A percentile compares a stretch with the other conserved stretches of the same genome.
Conservation (phyloP, 2,113 vertebrate genomes). For the Eonycteris spelaea region DNA sequence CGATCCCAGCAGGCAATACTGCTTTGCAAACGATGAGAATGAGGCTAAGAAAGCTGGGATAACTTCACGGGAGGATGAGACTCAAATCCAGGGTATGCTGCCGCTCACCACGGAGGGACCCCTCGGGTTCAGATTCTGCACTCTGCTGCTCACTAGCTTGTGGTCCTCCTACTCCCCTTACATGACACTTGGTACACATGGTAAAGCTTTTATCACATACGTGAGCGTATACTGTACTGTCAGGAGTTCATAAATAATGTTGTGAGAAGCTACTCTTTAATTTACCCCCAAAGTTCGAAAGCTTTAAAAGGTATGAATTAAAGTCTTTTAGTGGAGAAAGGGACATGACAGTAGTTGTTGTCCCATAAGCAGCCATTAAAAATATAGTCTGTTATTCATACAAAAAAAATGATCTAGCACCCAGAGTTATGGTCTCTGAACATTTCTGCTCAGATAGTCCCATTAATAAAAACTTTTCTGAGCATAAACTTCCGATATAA, state of each 20-base stretch:
- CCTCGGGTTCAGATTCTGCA: neutral
- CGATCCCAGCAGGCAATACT: neutral
- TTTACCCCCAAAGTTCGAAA: neutral
- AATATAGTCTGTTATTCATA: neutral
- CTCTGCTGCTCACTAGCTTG: neutral
- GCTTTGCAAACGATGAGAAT: neutral
- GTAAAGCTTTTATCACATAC: neutral
- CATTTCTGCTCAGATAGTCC: neutral
- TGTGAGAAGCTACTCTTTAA: neutral
- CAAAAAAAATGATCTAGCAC: neutral
- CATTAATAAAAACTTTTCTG: neutral
- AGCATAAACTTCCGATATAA: neutral
- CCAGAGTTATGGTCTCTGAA: neutral
- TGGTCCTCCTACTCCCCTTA: neutral
- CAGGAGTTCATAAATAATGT: neutral
- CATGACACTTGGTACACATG: neutral
- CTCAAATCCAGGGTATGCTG: neutral
- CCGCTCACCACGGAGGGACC: neutral
- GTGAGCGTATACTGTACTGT: neutral
- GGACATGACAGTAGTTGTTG: neutral
- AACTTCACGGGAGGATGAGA: neutral
- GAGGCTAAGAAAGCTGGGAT: neutral
- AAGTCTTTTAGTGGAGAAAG: neutral
- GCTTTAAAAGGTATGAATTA: neutral
- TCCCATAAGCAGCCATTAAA: neutral